Evolutionary conservation across 2,797 vertebrate genomes (phyloP).

Genomic region (Nasua narica): DNA sequence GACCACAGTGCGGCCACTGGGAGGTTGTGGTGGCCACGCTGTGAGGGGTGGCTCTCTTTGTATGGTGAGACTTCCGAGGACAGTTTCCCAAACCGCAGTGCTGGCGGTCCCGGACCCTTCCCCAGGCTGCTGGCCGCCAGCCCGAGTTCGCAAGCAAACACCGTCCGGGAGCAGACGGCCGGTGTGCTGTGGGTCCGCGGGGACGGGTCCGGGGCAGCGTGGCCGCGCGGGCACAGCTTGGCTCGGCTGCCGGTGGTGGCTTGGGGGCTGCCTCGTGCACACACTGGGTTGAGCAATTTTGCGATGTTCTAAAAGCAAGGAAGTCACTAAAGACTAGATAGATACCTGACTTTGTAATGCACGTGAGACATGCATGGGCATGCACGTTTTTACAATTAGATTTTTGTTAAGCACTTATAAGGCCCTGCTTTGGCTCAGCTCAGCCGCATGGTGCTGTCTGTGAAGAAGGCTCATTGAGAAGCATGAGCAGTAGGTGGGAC

Average conservation of each 20-base stretch:
- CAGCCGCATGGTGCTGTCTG: not conserved
- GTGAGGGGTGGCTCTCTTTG: not conserved
- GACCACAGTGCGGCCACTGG: not conserved
- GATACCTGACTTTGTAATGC: not conserved
- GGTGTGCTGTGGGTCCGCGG: not conserved
- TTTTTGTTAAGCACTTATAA: not conserved
- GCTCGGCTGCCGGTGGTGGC: not conserved
- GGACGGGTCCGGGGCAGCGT: not conserved
- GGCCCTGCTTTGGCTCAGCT: not conserved
- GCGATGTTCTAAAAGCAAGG: not conserved
- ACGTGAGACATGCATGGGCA: not conserved
- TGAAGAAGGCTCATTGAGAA: not conserved
- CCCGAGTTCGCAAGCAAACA: not conserved
- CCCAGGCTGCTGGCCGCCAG: not conserved
- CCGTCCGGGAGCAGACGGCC: not conserved
- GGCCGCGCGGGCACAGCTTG: not conserved
- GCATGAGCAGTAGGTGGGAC: not conserved
- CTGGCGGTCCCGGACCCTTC: no score
- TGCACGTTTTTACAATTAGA: not conserved
- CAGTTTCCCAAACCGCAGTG: not conserved
- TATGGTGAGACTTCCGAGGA: not conserved
- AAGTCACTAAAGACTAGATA: not conserved
- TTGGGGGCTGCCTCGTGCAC: no score
- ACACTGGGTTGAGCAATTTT: not conserved
- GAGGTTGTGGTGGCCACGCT: accelerated